Percentiles rank a stretch among this genome's conserved stretches.
These are phyloP conservation scores for Apodemia hepburni DNA, from an alignment of 2,888 invertebrate genomes.

Conservation along the genomic window DNA sequence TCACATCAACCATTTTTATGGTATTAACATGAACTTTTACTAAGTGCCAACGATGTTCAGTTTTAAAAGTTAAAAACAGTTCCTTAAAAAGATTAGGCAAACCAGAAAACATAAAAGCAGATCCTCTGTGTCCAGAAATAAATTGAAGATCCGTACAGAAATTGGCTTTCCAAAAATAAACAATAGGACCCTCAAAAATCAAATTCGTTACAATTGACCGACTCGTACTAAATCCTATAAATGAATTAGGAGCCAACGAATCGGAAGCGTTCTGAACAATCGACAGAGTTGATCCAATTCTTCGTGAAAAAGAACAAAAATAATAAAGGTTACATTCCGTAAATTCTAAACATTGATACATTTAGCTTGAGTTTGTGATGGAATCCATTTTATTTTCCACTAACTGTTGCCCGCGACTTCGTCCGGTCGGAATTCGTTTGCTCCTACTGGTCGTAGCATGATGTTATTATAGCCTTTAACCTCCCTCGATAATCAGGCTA, in stretches of 20 bases:
- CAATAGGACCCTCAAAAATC: slow-evolving; percentile 6
- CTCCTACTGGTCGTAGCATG: too few species aligned
- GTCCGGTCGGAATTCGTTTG: too few species aligned
- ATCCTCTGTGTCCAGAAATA: neutral
- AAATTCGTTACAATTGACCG: slow-evolving; percentile 7
- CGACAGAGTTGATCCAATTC: slow-evolving; percentile 13
- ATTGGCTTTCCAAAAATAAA: neutral
- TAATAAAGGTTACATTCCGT: slow-evolving; percentile 9
- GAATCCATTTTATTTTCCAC: too few species aligned
- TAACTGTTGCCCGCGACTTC: too few species aligned
- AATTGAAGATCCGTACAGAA: neutral
- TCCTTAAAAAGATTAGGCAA: too few species aligned
- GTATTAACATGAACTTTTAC: too few species aligned
- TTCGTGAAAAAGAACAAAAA: slow-evolving; percentile 5
- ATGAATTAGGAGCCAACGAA: slow-evolving; percentile 9
- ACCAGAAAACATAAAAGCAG: too few species aligned
- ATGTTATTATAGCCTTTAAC: too few species aligned
- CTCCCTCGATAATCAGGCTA: too few species aligned
- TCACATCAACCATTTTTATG: too few species aligned
- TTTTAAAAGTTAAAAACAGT: too few species aligned
- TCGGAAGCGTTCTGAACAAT: slow-evolving; percentile 10
- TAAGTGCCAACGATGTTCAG: too few species aligned
- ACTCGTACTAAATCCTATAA: slow-evolving; percentile 10
- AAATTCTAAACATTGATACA: slow-evolving; percentile 1
- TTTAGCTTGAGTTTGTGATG: neutral